Base-by-base conservation (phyloP, 2,113 vertebrate genomes). In the Heterotilapia buettikoferi region DNA sequence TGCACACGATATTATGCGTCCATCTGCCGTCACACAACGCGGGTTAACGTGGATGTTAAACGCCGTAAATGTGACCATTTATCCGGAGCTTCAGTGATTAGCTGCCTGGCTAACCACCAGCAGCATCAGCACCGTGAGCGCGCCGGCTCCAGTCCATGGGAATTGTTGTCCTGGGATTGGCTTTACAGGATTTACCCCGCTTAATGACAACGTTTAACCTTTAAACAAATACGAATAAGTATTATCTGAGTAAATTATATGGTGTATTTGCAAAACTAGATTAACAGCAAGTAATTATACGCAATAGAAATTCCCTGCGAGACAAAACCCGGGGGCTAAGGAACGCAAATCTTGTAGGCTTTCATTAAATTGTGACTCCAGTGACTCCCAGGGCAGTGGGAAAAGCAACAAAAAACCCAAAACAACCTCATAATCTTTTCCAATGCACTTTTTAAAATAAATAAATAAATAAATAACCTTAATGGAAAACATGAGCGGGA, bases 261-360 rank as follows among this genome's bases (percentile, higher is more conserved):
- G 0, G 4, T 3, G 71, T 7, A 3, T 31, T 50, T 31, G 43
- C 9, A 31, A 76, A 45, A 29, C 0, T 29, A 26, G 7, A 29
- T 24, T 26, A 82, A n/a, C 2, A 16, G 5, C 14, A 57, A 18
- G 21, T 31, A 6, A 45, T 24, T 82, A 16, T 40, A 24, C 5
- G 7, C 31, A 6, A 80, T 6, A 82, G 24, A 45, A 88, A 52
- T 6, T 5, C 14, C 88, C 90, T 84, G 36, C 2, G 5, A 88
- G 88, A 7, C 61, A 5, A 36, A 52, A 68, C 14, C 40, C 63
- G 1, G 88, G n/a, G 13, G 0, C 4, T 2, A 57, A 19, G 0
- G 14, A 19, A 3, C 2, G 1, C 1, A 43, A 1, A 1, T 2
- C 0, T 1, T 4, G 2, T 47, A 76, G 45, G 0, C 45, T 50